Percentiles rank a stretch among this genome's conserved stretches.
Conservation (phyloP, 2,888 invertebrate genomes). For the Apodemia mormo region DNA sequence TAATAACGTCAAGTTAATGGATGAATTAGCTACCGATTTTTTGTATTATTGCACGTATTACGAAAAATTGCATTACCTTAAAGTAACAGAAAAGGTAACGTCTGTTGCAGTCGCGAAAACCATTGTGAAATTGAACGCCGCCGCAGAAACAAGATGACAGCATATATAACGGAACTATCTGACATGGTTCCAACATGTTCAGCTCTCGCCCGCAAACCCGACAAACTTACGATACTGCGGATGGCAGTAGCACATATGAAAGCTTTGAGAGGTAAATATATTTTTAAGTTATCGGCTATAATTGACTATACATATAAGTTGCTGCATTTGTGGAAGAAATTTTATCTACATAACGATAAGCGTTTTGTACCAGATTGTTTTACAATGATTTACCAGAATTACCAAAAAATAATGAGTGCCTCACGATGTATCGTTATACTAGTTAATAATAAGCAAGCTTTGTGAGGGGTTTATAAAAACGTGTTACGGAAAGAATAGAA, state of each 20-base stretch:
- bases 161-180: slow-evolving; percentile 99
- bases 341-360: too few relatives aligned
- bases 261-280: slow-evolving; percentile 91
- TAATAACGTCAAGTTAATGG: too few relatives aligned
- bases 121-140: slow-evolving; percentile 99
- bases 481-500: too few relatives aligned
- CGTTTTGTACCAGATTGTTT: too few relatives aligned
- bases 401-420: too few relatives aligned
- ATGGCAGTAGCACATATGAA: slow-evolving; percentile 99
- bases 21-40: too few relatives aligned
- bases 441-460: too few relatives aligned
- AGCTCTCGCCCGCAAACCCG: slow-evolving; percentile 98
- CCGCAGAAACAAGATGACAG: slow-evolving; percentile 99
- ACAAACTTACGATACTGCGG: slow-evolving; percentile 98
- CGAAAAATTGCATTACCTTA: not conserved
- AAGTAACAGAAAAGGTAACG: not conserved
- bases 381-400: too few relatives aligned
- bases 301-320: not conserved
- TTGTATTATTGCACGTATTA: too few relatives aligned
- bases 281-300: not conserved
- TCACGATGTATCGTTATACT: too few relatives aligned
- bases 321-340: too few relatives aligned
- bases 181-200: slow-evolving; percentile 99
- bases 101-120: slow-evolving; percentile 90
- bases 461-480: too few relatives aligned